Evolutionary conservation across 2,888 invertebrate species (phyloP).

Genomic region (Scrobipalpa atriplicella): DNA sequence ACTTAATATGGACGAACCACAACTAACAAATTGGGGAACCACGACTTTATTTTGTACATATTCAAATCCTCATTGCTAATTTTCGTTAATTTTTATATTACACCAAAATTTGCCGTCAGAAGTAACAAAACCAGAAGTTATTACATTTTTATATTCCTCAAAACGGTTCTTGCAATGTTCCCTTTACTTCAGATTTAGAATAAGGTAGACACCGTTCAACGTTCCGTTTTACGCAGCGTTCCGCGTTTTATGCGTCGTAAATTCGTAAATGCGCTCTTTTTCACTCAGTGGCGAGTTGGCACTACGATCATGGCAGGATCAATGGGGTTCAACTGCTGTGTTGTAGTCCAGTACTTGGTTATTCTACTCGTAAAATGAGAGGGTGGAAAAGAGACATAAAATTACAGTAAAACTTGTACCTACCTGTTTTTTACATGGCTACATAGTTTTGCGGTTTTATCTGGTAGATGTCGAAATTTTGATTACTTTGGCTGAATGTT

Average conservation of each 20-base stretch:
- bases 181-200: too few relatives aligned
- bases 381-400: neutral
- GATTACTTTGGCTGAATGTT: too few relatives aligned
- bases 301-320: neutral
- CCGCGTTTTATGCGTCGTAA: slow-evolving; percentile 8
- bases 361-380: slow-evolving; percentile 2
- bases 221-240: slow-evolving; percentile 5
- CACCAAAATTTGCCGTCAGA: neutral
- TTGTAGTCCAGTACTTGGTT: neutral
- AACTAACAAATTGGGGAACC: neutral
- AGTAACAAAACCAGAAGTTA: neutral
- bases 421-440: too few relatives aligned
- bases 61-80: neutral
- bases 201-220: neutral
- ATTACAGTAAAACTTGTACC: neutral
- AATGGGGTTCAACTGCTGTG: neutral
- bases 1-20: too few relatives aligned
- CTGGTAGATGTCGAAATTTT: too few relatives aligned
- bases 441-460: too few relatives aligned
- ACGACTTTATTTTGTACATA: neutral
- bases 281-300: neutral
- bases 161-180: neutral
- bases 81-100: neutral
- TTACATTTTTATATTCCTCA: neutral
- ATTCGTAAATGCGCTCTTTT: neutral